phyloP scores from a whole-genome alignment of 2,113 vertebrate genomes.

The Ochotona curzoniae region DNA sequence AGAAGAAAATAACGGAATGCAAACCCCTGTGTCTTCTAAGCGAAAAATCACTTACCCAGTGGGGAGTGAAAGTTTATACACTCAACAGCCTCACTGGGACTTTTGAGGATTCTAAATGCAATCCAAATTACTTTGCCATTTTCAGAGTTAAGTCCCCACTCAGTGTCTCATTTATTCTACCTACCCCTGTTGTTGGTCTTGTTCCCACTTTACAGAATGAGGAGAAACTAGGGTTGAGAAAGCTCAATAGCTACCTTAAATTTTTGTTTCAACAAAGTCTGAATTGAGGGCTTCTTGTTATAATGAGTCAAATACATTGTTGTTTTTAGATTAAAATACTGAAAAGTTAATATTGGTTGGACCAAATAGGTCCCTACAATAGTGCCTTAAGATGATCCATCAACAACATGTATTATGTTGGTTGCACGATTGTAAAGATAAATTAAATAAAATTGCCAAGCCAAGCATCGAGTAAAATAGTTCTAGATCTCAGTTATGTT shows the following conservation, averaged over 20 bases:
- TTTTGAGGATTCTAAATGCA: constrained; percentile 24
- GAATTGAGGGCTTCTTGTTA: neutral
- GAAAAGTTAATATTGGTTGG: neutral
- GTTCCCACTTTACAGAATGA: neutral
- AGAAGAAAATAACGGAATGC: constrained; percentile 73
- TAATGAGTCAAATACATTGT: neutral
- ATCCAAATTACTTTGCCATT: constrained; percentile 29
- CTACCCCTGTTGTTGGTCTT: neutral
- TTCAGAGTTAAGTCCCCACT: neutral
- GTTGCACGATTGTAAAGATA: constrained; percentile 70
- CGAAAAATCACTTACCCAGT: constrained; percentile 76
- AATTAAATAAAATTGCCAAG: constrained; percentile 73
- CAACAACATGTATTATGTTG: constrained; percentile 50
- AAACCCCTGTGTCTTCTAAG: constrained; percentile 69
- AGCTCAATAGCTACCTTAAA: constrained; percentile 28
- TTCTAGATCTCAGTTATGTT: constrained; percentile 40
- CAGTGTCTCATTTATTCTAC: neutral
- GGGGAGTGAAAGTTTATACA: constrained; percentile 45
- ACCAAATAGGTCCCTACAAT: neutral
- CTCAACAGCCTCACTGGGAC: neutral
- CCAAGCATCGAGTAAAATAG: constrained; percentile 72
- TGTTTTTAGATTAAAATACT: constrained; percentile 42
- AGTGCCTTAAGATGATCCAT: constrained; percentile 40
- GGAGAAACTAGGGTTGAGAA: neutral
- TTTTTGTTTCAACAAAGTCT: neutral